Base-by-base conservation (phyloP, 2,888 invertebrate genomes). In the Lobophora halterata region DNA sequence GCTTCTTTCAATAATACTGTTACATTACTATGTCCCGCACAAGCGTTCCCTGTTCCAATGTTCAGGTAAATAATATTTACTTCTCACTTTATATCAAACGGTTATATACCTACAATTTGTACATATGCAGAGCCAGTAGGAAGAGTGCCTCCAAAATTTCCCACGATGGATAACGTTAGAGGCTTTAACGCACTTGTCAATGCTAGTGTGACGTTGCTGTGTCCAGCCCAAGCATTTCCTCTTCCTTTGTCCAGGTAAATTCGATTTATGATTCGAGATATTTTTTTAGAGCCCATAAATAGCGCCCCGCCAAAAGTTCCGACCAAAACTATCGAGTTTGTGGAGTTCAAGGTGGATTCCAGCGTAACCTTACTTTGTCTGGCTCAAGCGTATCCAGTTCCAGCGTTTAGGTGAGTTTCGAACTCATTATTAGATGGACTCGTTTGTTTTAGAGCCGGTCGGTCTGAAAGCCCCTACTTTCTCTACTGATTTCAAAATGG, bases 181-280 rank as follows among this genome's bases (percentile, higher is more conserved):
- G 88, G 89, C 51, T 88, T 89, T 68, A 80, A 74, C 70, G 74
- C 83, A 49, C 55, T 65, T 52, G 58, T 82, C 70, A 89, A 79
- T 63, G 86, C 82, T 86, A 91, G 87, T 79, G 83, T 89, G 71
- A 90, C 88, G 72, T 74, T 92, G 60, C 75, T 91, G 63, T 93
- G 93, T 72, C 91, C 92, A 32, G 93, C 93, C 52, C 93, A 93
- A 82, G 92, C 91, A 23, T 90, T 88, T 65, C 91, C 91, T 52
- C 82, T 89, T 42, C 91, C 91, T 49, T 70, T 82, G 40, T 92
- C 88, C 82, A 91, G 91, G 92, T 92, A 89, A 80, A 45, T 27
- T 40, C 18, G 47, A 48, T 55, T 27, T 26, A 20, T 52, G 53
- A 53, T 43, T 45, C 61, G 52, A 21, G 58, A 34, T 47, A 16